Percentiles rank a stretch among this genome's conserved stretches.
Evolutionary conservation across 1,140 invertebrate species (phyloP).

Genomic region (Papilio polytes): DNA sequence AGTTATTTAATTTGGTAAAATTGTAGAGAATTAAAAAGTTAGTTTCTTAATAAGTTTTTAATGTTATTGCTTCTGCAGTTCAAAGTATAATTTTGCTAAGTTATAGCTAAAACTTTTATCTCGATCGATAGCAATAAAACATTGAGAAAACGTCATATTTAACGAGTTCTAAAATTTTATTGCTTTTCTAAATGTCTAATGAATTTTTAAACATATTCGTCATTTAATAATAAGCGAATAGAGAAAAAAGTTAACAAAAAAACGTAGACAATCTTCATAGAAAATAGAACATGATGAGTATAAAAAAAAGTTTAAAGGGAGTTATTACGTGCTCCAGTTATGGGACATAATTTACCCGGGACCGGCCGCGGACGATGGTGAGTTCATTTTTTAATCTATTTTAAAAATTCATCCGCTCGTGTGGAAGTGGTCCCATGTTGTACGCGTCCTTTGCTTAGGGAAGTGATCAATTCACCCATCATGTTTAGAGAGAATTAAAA

Average conservation of each 20-base stretch:
- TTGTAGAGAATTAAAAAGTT: not conserved
- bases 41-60: not conserved
- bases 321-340: constrained; percentile 55
- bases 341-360: constrained; percentile 57
- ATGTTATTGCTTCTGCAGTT: too few species aligned
- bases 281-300: constrained; percentile 39
- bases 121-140: too few species aligned
- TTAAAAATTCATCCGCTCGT: constrained; percentile 50
- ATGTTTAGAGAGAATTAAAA: constrained; percentile 29
- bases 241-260: not conserved
- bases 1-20: not conserved
- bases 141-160: too few species aligned
- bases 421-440: constrained; percentile 4
- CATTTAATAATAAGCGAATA: not conserved
- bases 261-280: not conserved
- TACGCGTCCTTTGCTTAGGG: constrained; percentile 22
- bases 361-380: constrained; percentile 43
- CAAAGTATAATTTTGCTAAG: too few species aligned
- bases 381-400: constrained; percentile 59
- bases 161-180: too few species aligned
- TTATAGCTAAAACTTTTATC: too few species aligned
- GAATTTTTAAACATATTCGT: not conserved
- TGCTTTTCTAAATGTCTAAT: not conserved
- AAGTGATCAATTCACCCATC: constrained; percentile 33
- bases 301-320: constrained; percentile 40